A percentile compares a stretch with the other conserved stretches of the same genome.
Conservation (phyloP, 2,888 invertebrate species). For the Caenorhabditis sp. region DNA sequence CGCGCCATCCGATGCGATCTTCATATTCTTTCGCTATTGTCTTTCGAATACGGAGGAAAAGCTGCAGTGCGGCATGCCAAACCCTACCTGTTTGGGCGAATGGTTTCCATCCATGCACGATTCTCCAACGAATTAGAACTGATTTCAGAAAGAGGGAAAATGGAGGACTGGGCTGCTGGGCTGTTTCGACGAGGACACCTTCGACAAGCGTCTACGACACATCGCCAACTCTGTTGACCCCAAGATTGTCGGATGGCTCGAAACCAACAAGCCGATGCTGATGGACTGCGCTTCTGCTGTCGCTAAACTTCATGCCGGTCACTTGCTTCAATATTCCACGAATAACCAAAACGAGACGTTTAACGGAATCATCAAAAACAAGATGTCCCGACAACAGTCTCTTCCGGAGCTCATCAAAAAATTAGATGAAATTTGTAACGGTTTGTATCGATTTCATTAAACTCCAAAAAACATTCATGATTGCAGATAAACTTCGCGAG, state of each 20-base stretch:
- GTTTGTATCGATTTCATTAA: background rate
- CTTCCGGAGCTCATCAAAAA: background rate
- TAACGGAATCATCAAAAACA: background rate
- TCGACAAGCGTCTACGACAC: background rate
- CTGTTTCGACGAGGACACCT: background rate
- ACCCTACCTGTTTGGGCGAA: background rate
- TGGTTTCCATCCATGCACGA: background rate
- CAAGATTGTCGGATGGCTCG: background rate
- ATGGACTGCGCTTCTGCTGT: background rate
- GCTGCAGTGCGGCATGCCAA: background rate
- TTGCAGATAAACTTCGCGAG: background rate
- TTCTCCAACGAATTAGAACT: background rate
- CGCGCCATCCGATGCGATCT: background rate
- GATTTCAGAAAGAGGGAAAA: background rate
- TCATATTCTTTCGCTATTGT: background rate
- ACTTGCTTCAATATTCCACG: background rate
- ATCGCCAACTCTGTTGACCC: background rate
- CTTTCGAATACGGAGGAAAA: background rate
- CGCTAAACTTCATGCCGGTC: background rate
- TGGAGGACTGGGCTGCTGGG: background rate
- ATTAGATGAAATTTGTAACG: background rate
- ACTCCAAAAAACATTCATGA: no score
- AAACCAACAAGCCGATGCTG: background rate
- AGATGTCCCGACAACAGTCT: background rate
- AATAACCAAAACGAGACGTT: conserved; percentile 7